Conservation (phyloP, 2,888 invertebrate genomes). For the Phyllotreta striolata region DNA sequence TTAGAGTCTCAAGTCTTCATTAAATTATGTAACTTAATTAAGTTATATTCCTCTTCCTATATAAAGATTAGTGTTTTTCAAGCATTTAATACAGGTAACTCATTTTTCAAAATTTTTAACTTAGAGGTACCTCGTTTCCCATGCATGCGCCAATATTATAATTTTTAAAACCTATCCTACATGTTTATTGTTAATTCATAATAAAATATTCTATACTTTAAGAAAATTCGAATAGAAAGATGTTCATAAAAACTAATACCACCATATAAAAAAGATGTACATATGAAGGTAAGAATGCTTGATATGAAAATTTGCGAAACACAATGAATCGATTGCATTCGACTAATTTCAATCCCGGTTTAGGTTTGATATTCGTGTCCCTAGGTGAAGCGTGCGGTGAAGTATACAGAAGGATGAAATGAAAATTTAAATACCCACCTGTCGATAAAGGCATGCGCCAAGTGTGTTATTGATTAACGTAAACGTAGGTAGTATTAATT, state of each 20-base stretch:
- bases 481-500: not conserved
- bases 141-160: too few species aligned
- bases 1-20: too few species aligned
- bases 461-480: slow-evolving; percentile 20
- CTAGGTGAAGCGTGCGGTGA: slow-evolving; percentile 7
- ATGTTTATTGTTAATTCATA: too few species aligned
- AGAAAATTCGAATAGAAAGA: too few species aligned
- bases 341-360: not conserved
- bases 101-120: too few species aligned
- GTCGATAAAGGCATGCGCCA: slow-evolving; percentile 24
- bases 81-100: too few species aligned
- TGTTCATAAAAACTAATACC: slow-evolving; percentile 7
- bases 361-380: not conserved
- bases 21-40: too few species aligned
- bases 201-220: too few species aligned
- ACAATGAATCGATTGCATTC: not conserved
- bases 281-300: not conserved
- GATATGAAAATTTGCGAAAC: slow-evolving; percentile 1
- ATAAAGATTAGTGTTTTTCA: too few species aligned
- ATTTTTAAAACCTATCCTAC: too few species aligned
- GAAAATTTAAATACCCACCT: slow-evolving; percentile 14
- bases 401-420: slow-evolving; percentile 10
- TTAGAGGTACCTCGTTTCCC: too few species aligned
- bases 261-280: not conserved
- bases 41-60: too few species aligned